Percentiles rank a stretch among this genome's conserved stretches.
Evolutionary conservation across 2,113 vertebrate genomes (phyloP).

Genomic region (Sakesphorus luctuosus): DNA sequence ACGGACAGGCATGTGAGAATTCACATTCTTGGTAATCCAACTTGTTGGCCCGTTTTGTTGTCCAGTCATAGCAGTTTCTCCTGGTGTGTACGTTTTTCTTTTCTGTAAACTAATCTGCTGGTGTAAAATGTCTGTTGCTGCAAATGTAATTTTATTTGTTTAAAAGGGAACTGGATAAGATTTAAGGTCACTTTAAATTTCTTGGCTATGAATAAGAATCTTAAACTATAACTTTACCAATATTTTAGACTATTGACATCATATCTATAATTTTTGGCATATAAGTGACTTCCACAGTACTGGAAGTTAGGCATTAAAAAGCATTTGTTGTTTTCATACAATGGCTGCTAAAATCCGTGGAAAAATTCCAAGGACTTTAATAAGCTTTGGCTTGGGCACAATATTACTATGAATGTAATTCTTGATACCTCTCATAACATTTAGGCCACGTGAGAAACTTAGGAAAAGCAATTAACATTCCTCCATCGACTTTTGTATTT

Average conservation of each 20-base stretch:
- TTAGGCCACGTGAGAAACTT: slow-evolving; percentile 40
- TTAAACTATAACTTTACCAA: neutral
- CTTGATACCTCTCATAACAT: slow-evolving; percentile 17
- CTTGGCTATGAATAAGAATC: neutral
- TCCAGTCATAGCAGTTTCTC: neutral
- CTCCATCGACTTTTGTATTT: slow-evolving; percentile 41
- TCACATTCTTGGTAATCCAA: neutral
- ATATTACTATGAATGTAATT: slow-evolving; percentile 26
- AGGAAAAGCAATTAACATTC: slow-evolving; percentile 57
- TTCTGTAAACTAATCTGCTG: neutral
- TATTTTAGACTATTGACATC: neutral
- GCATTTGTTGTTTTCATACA: neutral
- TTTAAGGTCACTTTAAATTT: neutral
- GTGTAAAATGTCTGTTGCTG: neutral
- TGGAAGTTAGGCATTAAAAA: neutral
- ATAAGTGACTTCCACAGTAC: neutral
- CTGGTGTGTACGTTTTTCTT: neutral
- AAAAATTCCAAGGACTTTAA: slow-evolving; percentile 30
- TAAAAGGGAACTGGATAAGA: neutral
- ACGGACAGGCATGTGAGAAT: neutral
- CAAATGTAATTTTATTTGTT: neutral
- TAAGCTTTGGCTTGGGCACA: slow-evolving; percentile 7
- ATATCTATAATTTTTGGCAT: neutral
- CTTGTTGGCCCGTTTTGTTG: neutral
- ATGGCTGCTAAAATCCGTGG: neutral